phyloP scores from a whole-genome alignment of 2,888 invertebrate species.

The Notodonta ziczac region DNA sequence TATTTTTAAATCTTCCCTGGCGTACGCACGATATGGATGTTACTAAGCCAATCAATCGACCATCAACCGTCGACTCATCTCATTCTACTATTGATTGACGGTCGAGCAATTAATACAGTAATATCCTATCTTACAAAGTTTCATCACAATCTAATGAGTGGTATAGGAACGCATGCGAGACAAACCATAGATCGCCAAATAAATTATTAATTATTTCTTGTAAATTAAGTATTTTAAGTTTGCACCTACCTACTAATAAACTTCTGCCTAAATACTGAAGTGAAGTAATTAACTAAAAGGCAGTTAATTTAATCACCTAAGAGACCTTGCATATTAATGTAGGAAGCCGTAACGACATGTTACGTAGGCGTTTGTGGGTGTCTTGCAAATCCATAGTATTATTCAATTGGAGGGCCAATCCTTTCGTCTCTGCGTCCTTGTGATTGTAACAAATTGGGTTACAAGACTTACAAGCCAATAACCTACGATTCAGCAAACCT shows the following conservation, averaged over 20 bases:
- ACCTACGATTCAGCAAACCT: constrained; percentile 38
- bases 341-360: constrained; percentile 26
- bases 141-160: no score
- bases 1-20: no score
- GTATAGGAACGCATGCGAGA: no score
- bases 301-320: constrained; percentile 10
- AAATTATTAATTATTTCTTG: no score
- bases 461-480: constrained; percentile 26
- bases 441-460: constrained; percentile 30
- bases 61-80: no score
- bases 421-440: constrained; percentile 16
- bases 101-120: no score
- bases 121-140: no score
- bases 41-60: no score
- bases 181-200: no score
- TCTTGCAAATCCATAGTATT: constrained; percentile 35
- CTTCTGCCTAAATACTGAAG: constrained; percentile 7
- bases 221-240: no score
- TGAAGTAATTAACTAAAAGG: constrained; percentile 20
- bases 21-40: no score
- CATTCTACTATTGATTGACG: no score
- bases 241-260: neutral
- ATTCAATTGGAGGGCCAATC: constrained; percentile 34
- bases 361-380: constrained; percentile 27
- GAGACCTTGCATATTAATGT: constrained; percentile 39